Conservation (phyloP, 2,888 invertebrate species). For the Drosophila meridiana region DNA sequence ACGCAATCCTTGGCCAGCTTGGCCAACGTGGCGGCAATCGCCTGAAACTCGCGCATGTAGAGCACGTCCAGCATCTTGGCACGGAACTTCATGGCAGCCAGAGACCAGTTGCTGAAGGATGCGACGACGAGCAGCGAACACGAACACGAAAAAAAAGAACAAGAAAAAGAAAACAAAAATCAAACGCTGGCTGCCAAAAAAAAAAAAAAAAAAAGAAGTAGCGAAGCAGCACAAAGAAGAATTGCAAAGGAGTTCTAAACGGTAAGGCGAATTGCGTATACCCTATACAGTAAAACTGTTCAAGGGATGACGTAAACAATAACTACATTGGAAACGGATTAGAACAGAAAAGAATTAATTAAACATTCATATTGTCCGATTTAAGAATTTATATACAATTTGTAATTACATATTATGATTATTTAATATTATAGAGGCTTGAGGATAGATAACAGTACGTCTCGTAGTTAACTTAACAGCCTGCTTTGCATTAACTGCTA, state of each 20-base stretch:
- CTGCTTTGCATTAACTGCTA: too few relatives aligned
- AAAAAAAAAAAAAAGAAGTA: not conserved
- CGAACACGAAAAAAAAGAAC: conserved; percentile 28
- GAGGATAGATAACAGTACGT: too few relatives aligned
- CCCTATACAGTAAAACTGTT: not conserved
- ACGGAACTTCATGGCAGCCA: conserved; percentile 82
- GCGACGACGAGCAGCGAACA: conserved; percentile 21
- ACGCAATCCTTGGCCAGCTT: conserved; percentile 92
- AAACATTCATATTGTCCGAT: too few relatives aligned
- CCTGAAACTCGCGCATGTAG: conserved; percentile 84
- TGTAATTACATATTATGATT: too few relatives aligned
- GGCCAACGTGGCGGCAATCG: conserved; percentile 88
- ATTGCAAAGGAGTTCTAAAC: not conserved
- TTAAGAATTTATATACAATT: too few relatives aligned
- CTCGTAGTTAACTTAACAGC: too few relatives aligned
- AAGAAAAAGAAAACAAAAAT: conserved; percentile 48
- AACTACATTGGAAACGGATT: too few relatives aligned
- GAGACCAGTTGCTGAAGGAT: conserved; percentile 14
- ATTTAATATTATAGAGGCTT: too few relatives aligned
- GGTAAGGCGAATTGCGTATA: not conserved
- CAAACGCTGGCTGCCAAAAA: conserved; percentile 43
- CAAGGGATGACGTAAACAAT: too few relatives aligned
- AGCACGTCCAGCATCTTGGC: conserved; percentile 83
- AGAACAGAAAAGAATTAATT: too few relatives aligned
- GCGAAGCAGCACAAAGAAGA: conserved; percentile 1